Percentiles rank a stretch among this genome's conserved stretches.
These are phyloP conservation scores for Reticulitermes lucifugus DNA, from an alignment of 2,888 invertebrate genomes.

Conservation along the genomic window DNA sequence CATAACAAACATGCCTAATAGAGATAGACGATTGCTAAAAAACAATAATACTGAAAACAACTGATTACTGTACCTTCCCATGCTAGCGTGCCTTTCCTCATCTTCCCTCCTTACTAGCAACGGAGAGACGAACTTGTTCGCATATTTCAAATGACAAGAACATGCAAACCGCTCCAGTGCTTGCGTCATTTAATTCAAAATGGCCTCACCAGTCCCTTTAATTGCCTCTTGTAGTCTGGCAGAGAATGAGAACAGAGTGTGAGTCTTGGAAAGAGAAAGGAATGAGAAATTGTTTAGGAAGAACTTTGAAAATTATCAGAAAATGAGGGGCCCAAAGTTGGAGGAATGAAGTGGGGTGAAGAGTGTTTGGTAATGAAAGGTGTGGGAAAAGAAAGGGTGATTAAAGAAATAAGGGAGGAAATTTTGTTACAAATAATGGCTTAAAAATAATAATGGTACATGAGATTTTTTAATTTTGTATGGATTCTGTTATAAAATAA, in stretches of 20 bases:
- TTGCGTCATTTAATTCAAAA: constrained; percentile 50
- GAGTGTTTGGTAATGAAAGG: constrained; percentile 40
- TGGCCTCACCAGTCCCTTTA: constrained; percentile 50
- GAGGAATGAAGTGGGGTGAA: constrained; percentile 1
- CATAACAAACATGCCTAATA: too few species aligned
- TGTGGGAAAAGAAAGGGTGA: constrained; percentile 16
- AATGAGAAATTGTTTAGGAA: constrained; percentile 48
- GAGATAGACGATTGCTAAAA: too few species aligned
- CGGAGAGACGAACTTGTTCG: constrained; percentile 30
- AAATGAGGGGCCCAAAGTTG: constrained; percentile 32
- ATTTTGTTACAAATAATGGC: background rate
- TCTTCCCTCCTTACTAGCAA: constrained; percentile 33
- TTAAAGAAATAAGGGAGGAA: constrained; percentile 15
- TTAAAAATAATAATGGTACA: too few species aligned
- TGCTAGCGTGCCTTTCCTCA: background rate
- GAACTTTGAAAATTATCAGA: constrained; percentile 48
- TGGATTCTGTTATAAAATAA: too few species aligned
- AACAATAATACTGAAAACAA: too few species aligned
- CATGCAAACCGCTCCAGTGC: constrained; percentile 35
- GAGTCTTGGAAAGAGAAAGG: constrained; percentile 35
- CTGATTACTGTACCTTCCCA: background rate
- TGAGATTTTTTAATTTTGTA: too few species aligned
- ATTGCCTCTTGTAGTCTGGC: constrained; percentile 50
- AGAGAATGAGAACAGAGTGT: constrained; percentile 39
- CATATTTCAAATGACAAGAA: constrained; percentile 48